Base-by-base conservation (phyloP, 2,113 vertebrate species). In the Scortum barcoo region DNA sequence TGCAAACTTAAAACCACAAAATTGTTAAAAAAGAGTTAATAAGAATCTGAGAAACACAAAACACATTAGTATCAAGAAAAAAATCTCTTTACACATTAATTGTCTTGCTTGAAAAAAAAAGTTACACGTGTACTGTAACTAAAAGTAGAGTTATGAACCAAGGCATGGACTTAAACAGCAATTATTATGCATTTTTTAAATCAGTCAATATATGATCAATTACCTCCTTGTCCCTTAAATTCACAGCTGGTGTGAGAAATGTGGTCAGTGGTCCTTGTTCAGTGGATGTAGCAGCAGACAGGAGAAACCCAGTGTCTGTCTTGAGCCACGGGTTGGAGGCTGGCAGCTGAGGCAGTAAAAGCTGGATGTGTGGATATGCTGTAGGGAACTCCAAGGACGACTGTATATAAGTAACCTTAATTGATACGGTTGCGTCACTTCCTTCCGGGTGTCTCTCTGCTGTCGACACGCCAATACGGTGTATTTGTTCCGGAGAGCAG, bases 361-460 rank as follows among this genome's bases (percentile, higher is more conserved):
- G 53, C 74, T 2, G 16, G 11, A 77, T 70, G 66, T 70, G 79
- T 85, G 76, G 76, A 88, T 84, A 20, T 88, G 81, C 72, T 88
- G 86, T 57, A 83, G 76, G 78, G 80, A 72, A 84, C 78, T 70
- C 80, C 54, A 16, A 70, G 54, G 30, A 57, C 72, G 9, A n/a
- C 84, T 63, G 16, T 90, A 89, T 94, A 91, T 94, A 94, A 77
- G 87, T 63, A 80, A 76, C 12, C 74, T 76, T 51, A 66, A 78
- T 81, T 86, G 78, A 80, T 74, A 66, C 12, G 68, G 72, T 93
- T 92, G 87, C 93, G 90, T 94, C 93, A 94, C 83, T 92, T 95
- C 92, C 94, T 93, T 88, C 88, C 86, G 81, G 86, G 26, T 68
- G 76, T 85, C 51, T 78, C 60, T 86, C 42, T 4, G 16, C 46